These are phyloP conservation scores for Parnassius smintheus DNA, from an alignment of 2,888 invertebrate species.

Conservation along the genomic window DNA sequence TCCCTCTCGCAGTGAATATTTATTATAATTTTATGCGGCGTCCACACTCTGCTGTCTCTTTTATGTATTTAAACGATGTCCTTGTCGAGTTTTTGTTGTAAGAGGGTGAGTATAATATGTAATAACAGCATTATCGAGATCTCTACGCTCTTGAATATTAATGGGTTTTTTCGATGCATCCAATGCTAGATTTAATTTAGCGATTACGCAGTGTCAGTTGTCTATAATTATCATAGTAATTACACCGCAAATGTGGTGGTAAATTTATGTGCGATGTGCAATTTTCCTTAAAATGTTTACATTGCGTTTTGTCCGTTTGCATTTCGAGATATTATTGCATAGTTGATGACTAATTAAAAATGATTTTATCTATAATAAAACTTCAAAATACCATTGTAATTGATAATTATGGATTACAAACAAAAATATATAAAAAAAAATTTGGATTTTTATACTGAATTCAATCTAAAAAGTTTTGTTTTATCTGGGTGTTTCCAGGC, in stretches of 20 bases:
- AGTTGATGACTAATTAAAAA: too few relatives aligned
- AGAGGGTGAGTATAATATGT: constrained; percentile 61
- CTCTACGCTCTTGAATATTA: constrained; percentile 61
- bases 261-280: constrained; percentile 18
- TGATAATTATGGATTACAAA: too few relatives aligned
- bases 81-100: constrained; percentile 63
- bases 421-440: too few relatives aligned
- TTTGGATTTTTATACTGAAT: too few relatives aligned
- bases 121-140: constrained; percentile 51
- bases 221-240: constrained; percentile 58
- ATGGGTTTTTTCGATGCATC: constrained; percentile 49
- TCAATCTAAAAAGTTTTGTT: too few relatives aligned
- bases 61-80: constrained; percentile 73
- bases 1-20: constrained; percentile 58
- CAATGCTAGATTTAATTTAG: constrained; percentile 57
- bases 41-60: constrained; percentile 54
- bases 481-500: too few relatives aligned
- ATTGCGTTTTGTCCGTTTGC: too few relatives aligned
- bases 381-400: too few relatives aligned
- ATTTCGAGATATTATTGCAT: too few relatives aligned
- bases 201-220: constrained; percentile 67
- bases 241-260: constrained; percentile 34
- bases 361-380: too few relatives aligned
- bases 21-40: constrained; percentile 80
- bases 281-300: neutral